These are phyloP conservation scores for Volucella zonaria DNA, from an alignment of 2,888 invertebrate genomes.

Conservation along the genomic window DNA sequence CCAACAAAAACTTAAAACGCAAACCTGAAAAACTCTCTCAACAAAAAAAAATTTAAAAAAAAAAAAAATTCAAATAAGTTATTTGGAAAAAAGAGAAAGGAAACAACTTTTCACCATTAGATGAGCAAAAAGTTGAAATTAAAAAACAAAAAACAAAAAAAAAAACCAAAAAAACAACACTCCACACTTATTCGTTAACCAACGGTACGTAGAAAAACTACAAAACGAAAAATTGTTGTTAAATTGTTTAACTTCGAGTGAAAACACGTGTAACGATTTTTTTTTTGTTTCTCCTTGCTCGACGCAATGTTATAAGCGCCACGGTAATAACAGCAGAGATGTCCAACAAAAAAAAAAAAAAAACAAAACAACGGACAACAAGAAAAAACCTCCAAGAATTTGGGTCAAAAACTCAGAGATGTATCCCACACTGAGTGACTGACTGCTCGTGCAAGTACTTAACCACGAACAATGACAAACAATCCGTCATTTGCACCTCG, in stretches of 20 bases:
- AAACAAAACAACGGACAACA: not conserved
- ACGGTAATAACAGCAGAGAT: not conserved
- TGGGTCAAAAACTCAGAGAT: conserved; percentile 45
- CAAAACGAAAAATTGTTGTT: not conserved
- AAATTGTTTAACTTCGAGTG: conserved; percentile 6
- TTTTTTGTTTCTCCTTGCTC: not conserved
- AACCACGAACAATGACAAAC: conserved; percentile 21
- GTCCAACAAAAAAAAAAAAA: not conserved
- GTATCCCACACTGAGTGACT: conserved; percentile 40
- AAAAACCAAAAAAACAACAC: no score
- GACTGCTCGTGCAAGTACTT: conserved; percentile 45
- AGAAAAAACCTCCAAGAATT: conserved; percentile 21
- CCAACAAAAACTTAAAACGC: no score
- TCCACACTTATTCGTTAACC: no score
- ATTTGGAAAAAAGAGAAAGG: no score
- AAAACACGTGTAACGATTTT: conserved; percentile 33
- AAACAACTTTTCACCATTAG: no score
- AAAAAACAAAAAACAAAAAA: no score
- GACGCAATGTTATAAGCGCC: conserved; percentile 14
- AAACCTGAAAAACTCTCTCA: no score
- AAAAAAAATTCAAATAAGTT: no score
- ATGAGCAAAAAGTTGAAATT: no score
- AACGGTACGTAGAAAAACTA: no score
- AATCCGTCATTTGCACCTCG: not conserved
- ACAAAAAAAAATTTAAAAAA: no score